These are phyloP conservation scores for Scaptomyza flava DNA, from an alignment of 2,888 invertebrate species.

Conservation along the genomic window DNA sequence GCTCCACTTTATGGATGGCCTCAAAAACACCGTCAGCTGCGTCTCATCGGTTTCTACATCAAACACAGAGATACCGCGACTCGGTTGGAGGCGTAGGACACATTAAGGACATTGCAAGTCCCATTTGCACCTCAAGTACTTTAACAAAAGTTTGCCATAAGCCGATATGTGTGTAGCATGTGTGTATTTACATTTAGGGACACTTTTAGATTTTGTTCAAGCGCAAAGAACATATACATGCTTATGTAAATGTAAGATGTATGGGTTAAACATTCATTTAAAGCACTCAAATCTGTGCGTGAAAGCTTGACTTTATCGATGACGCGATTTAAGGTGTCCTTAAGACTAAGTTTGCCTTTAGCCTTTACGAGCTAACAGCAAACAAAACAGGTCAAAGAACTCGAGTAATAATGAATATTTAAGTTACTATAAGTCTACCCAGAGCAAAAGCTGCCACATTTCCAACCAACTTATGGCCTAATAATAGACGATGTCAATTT, in stretches of 20 bases:
- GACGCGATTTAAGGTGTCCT: conserved; percentile 6
- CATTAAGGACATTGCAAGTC: conserved; percentile 42
- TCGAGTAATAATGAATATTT: background rate
- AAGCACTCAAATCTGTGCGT: conserved; percentile 57
- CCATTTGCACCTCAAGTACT: conserved; percentile 76
- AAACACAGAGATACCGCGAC: conserved; percentile 51
- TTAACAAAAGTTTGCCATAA: conserved; percentile 48
- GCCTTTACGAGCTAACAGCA: conserved; percentile 31
- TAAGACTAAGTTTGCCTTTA: conserved; percentile 18
- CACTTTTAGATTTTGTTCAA: conserved; percentile 31
- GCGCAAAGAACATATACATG: conserved; percentile 9
- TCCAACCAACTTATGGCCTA: background rate
- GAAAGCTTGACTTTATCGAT: conserved; percentile 12
- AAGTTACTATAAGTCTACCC: background rate
- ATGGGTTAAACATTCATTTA: conserved; percentile 54
- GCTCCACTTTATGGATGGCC: conserved; percentile 47
- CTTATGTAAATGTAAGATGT: conserved; percentile 13
- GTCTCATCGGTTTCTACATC: conserved; percentile 53
- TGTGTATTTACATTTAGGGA: conserved; percentile 26
- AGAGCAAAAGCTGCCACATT: background rate
- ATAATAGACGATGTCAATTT: background rate
- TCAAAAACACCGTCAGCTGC: conserved; percentile 64
- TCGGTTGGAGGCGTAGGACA: background rate
- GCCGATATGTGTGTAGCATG: conserved; percentile 20
- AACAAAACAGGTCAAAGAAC: conserved; percentile 11